Percentiles rank a stretch among this genome's conserved stretches.
Evolutionary conservation across 2,113 vertebrate genomes (phyloP).

Genomic region (Heterotis niloticus): DNA sequence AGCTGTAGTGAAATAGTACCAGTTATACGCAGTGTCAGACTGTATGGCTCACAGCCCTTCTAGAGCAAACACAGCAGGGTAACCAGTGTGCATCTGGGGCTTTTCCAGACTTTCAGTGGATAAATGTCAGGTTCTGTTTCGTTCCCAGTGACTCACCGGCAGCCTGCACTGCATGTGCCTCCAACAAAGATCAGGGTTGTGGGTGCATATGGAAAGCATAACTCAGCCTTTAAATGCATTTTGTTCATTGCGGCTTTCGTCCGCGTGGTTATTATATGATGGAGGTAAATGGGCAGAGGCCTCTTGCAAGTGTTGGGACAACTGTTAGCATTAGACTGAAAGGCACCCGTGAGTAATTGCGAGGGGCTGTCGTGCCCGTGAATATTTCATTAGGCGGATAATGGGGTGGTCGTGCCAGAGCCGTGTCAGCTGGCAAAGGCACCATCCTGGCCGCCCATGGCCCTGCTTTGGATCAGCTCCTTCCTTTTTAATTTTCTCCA

Average conservation of each 20-base stretch:
- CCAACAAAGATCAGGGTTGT: too few species aligned
- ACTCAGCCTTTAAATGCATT: background rate
- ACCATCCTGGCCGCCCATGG: background rate
- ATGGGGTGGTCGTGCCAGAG: constrained; percentile 5
- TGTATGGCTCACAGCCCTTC: too few species aligned
- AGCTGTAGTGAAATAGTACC: too few species aligned
- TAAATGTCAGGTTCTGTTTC: constrained; percentile 7
- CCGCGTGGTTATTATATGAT: background rate
- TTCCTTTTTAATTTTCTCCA: background rate
- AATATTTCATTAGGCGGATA: constrained; percentile 22
- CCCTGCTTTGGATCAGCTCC: background rate
- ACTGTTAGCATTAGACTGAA: background rate
- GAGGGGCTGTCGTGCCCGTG: background rate
- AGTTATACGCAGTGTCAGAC: too few species aligned
- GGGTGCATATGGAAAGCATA: background rate
- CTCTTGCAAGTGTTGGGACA: constrained; percentile 11
- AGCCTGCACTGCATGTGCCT: too few species aligned
- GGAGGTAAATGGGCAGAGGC: too few species aligned
- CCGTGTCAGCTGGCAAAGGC: constrained; percentile 8
- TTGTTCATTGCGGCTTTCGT: background rate
- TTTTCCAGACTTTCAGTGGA: background rate
- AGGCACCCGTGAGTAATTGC: background rate
- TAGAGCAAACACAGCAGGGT: background rate
- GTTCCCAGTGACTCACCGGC: background rate
- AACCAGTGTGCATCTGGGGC: background rate